Evolutionary conservation across 2,113 vertebrate species (phyloP).

Genomic region (Acanthisitta chloris): DNA sequence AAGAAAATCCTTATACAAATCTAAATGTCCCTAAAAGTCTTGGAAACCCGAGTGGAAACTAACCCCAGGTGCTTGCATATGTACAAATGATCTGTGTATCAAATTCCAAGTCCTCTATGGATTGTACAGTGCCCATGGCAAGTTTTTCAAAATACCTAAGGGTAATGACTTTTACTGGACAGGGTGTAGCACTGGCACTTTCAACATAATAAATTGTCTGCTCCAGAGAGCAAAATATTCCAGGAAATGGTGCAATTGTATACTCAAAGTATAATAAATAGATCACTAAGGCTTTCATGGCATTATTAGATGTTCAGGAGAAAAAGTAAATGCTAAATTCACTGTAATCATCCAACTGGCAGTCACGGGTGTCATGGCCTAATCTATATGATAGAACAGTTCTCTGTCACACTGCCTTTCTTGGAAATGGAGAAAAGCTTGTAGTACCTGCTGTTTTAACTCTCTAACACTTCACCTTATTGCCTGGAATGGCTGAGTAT

Average conservation of each 20-base stretch:
- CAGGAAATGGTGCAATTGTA: conserved; percentile 40
- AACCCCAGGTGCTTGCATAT: not conserved
- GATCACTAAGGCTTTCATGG: not conserved
- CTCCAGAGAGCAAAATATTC: conserved; percentile 3
- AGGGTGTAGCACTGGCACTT: conserved; percentile 19
- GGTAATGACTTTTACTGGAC: conserved; percentile 27
- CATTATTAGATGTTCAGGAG: not conserved
- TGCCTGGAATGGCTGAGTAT: not conserved
- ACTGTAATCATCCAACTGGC: not conserved
- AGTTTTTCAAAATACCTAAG: not conserved
- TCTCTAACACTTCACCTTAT: not conserved
- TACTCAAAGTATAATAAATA: conserved; percentile 22
- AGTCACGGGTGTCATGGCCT: not conserved
- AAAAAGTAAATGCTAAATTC: not conserved
- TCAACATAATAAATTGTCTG: not conserved
- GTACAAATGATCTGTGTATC: not conserved
- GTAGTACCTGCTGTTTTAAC: not conserved
- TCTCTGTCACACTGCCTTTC: not conserved
- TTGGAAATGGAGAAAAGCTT: not conserved
- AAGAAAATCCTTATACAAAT: conserved; percentile 38
- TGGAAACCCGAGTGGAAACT: conserved; percentile 18
- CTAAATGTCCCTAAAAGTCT: conserved; percentile 10
- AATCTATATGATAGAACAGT: not conserved
- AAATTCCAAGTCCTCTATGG: not conserved
- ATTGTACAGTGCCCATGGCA: not conserved